Evolutionary conservation across 2,888 invertebrate genomes (phyloP).

Genomic region (Elaeidobius kamerunicus): DNA sequence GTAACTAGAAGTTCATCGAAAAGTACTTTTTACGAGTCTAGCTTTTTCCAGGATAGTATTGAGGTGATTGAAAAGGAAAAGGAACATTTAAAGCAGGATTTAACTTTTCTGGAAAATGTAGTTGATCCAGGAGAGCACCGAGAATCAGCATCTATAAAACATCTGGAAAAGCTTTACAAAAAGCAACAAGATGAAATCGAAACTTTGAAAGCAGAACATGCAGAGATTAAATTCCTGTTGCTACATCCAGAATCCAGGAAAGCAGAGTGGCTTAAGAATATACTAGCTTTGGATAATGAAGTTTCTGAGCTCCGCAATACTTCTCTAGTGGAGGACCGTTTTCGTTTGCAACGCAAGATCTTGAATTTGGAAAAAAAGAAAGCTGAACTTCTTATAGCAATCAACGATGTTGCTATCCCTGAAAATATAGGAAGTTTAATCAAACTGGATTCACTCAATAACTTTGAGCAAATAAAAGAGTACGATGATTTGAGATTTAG

Average conservation of each 20-base stretch:
- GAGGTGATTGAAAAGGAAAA: slow-evolving; percentile 35
- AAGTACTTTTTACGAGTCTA: slow-evolving; percentile 26
- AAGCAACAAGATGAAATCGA: slow-evolving; percentile 34
- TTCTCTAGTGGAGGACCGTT: slow-evolving; percentile 31
- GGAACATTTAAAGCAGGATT: slow-evolving; percentile 32
- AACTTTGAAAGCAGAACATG: slow-evolving; percentile 34
- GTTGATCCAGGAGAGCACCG: slow-evolving; percentile 17
- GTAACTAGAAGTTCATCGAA: slow-evolving; percentile 26
- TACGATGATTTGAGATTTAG: slow-evolving; percentile 33
- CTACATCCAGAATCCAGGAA: slow-evolving; percentile 34
- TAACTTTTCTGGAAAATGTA: slow-evolving; percentile 20
- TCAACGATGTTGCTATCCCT: slow-evolving; percentile 31
- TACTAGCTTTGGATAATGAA: slow-evolving; percentile 33
- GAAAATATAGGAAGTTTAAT: slow-evolving; percentile 18
- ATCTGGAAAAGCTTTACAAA: slow-evolving; percentile 30
- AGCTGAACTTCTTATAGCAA: slow-evolving; percentile 33
- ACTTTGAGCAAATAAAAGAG: slow-evolving; percentile 30
- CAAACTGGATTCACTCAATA: slow-evolving; percentile 24
- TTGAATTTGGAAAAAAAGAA: slow-evolving; percentile 35
- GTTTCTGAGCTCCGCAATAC: slow-evolving; percentile 19
- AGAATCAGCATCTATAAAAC: slow-evolving; percentile 24
- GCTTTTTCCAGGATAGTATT: slow-evolving; percentile 34
- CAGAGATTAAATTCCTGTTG: slow-evolving; percentile 37
- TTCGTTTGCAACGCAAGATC: slow-evolving; percentile 33
- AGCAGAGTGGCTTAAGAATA: slow-evolving; percentile 33